Evolutionary conservation across 2,888 invertebrate species (phyloP).

Genomic region (Dioctria rufipes): DNA sequence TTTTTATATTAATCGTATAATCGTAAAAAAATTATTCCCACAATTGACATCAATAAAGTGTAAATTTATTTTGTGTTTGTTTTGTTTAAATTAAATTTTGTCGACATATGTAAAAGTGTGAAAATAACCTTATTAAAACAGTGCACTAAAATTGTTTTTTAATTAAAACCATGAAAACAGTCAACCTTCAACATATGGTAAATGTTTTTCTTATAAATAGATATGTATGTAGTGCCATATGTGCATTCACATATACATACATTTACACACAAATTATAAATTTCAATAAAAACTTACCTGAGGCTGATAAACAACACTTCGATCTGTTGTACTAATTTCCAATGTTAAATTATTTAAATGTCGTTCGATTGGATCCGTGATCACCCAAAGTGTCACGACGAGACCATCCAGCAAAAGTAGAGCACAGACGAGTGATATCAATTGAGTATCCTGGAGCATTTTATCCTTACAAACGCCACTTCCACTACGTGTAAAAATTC

Average conservation of each 20-base stretch:
- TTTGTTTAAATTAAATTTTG: too few relatives aligned
- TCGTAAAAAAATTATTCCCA: too few relatives aligned
- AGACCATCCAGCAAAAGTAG: constrained; percentile 87
- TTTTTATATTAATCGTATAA: too few relatives aligned
- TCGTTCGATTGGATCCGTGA: constrained; percentile 89
- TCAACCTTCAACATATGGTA: too few relatives aligned
- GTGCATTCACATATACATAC: background rate
- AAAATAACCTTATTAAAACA: too few relatives aligned
- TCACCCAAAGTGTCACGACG: constrained; percentile 88
- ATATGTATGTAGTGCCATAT: background rate
- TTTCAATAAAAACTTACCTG: constrained; percentile 75
- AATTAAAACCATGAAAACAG: too few relatives aligned
- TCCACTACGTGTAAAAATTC: constrained; percentile 89
- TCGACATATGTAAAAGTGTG: too few relatives aligned
- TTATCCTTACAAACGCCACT: constrained; percentile 91
- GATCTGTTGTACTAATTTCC: constrained; percentile 82
- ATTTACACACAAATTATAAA: background rate
- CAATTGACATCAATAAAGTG: too few relatives aligned
- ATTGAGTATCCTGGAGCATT: constrained; percentile 90
- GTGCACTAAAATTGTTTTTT: too few relatives aligned
- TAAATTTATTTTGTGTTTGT: too few relatives aligned
- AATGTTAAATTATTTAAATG: constrained; percentile 87
- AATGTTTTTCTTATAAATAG: background rate
- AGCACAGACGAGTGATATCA: constrained; percentile 87
- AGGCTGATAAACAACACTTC: constrained; percentile 88